phyloP scores from a whole-genome alignment of 2,888 invertebrate species.

The Polia nebulosa region DNA sequence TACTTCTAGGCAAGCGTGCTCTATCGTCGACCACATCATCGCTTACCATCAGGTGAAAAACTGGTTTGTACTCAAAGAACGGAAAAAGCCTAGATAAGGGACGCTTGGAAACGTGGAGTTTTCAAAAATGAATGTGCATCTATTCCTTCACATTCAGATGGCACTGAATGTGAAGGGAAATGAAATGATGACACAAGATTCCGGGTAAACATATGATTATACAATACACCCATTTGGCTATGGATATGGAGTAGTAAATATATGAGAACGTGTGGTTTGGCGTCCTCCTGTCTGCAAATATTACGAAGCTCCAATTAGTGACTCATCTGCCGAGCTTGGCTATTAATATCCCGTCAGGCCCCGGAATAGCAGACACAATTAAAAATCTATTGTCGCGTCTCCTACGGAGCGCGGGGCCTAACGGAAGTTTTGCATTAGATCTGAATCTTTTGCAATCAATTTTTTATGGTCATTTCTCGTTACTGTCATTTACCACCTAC shows the following conservation, averaged over 20 bases:
- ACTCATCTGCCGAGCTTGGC: conserved; percentile 2
- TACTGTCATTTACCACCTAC: not conserved
- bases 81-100: too few species aligned
- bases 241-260: not conserved
- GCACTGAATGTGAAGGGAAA: too few species aligned
- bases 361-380: too few species aligned
- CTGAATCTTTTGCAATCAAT: not conserved
- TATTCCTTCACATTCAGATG: too few species aligned
- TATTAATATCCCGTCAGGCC: too few species aligned
- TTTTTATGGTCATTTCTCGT: not conserved
- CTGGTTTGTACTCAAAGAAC: not conserved
- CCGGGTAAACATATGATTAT: not conserved
- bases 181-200: not conserved
- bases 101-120: not conserved
- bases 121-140: too few species aligned
- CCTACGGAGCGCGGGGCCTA: too few species aligned
- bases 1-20: too few species aligned
- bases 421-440: not conserved
- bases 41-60: too few species aligned
- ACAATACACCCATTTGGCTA: not conserved
- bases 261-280: conserved; percentile 5
- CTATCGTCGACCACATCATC: too few species aligned
- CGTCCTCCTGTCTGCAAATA: conserved; percentile 22
- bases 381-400: too few species aligned
- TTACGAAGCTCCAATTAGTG: conserved; percentile 6